Percentiles rank a stretch among this genome's conserved stretches.
Evolutionary conservation across 2,888 invertebrate species (phyloP).

Genomic region (Frankliniella intonsa): DNA sequence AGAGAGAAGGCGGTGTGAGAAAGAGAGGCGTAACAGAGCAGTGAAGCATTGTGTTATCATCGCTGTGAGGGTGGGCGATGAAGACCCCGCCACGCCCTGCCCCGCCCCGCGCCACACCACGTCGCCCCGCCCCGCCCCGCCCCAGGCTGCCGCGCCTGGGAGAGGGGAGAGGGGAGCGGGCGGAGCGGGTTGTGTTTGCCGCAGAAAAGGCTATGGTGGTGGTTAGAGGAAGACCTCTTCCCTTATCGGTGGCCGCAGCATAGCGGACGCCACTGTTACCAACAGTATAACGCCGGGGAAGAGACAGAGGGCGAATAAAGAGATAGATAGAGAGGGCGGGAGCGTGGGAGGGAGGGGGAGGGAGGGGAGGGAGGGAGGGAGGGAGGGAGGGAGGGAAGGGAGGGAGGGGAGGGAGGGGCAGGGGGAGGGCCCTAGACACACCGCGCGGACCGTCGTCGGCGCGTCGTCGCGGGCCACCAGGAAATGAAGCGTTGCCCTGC

Average conservation of each 20-base stretch:
- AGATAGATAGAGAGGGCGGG: too few relatives aligned
- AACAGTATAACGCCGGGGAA: too few relatives aligned
- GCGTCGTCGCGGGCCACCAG: not conserved
- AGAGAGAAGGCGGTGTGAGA: not conserved
- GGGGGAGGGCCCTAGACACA: too few relatives aligned
- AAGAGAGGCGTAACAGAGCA: not conserved
- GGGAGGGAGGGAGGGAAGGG: too few relatives aligned
- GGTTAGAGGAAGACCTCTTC: slow-evolving; percentile 16
- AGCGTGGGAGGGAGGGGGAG: too few relatives aligned
- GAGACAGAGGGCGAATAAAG: too few relatives aligned
- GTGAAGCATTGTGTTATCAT: slow-evolving; percentile 12
- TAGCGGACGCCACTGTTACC: not conserved
- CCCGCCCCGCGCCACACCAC: too few relatives aligned
- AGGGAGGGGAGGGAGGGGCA: too few relatives aligned
- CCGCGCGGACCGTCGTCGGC: not conserved
- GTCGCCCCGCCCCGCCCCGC: too few relatives aligned
- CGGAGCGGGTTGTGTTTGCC: not conserved
- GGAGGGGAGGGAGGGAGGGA: too few relatives aligned
- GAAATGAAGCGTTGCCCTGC: not conserved
- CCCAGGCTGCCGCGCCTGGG: not conserved
- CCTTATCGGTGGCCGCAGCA: slow-evolving; percentile 18
- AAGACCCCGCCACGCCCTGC: not conserved
- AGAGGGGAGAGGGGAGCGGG: not conserved
- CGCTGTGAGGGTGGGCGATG: not conserved
- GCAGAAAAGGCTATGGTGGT: not conserved